Base-by-base conservation (phyloP, 2,797 vertebrate genomes). In the Tenualosa thibaudeaui region DNA sequence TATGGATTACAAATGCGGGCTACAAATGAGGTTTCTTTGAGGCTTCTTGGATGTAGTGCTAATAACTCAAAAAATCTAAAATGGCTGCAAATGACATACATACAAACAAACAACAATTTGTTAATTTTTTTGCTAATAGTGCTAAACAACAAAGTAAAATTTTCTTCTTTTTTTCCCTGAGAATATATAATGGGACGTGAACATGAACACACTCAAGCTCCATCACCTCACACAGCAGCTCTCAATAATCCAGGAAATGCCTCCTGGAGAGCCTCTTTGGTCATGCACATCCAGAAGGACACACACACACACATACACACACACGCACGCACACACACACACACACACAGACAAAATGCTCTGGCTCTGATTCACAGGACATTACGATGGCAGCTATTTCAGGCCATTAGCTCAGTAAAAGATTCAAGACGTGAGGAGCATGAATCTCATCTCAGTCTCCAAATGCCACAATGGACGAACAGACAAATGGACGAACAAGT, bases 331-430 rank as follows among this genome's bases (percentile, higher is more conserved):
- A 24, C n/a, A 24, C 60, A 62, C 60, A 62, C 54, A 56, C 54
- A 56, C 54, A 56, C 54, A 56, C 54, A 22, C 54, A 58, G 17
- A 24, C 58, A 62, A n/a, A 62, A 0, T 37, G 26, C 40, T 22
- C 17, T 46, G 71, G 89, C 86, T 87, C 85, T 84, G 88, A 92
- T 92, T 93, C 90, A 90, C 90, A 92, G 91, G 91, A 94, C 92
- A 93, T 94, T 93, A 93, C 91, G 91, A 88, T 93, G 89, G 90
- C 92, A 90, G 93, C 93, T 95, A 95, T 95, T 95, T 93, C 92
- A 90, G 91, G 94, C 92, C 93, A 95, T 95, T 94, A 95, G 92
- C 90, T 89, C 91, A 24, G 92, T 95, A 93, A 94, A 94, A 94
- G 92, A 93, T 94, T 95, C 94, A 94, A 91, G 91, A 94, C 91